Evolutionary conservation across 2,888 invertebrate genomes (phyloP), one percentile per base, ranked within the genome.

Genomic region (Caenorhabditis uteleia): DNA sequence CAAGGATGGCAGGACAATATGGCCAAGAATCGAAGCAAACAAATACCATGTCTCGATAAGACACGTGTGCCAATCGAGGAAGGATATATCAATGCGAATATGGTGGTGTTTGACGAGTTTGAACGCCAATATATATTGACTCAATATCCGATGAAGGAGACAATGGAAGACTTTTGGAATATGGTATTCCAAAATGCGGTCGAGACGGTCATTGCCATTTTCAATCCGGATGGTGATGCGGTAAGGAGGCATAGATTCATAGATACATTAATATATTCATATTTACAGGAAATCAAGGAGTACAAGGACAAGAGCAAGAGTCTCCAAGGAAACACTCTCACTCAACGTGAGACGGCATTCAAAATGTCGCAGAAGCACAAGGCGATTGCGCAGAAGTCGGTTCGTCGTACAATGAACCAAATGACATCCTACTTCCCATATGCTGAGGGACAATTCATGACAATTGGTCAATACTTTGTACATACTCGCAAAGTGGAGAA

Each of bases 21-120:
- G n/a, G n/a, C n/a, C n/a, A n/a, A n/a, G n/a, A n/a, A n/a, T n/a
- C n/a, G n/a, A n/a, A n/a, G n/a, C n/a, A n/a, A n/a, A n/a, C n/a
- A n/a, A 14, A 14, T 25, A 6, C 20, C 45, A 7, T 29, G 29
- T n/a, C 33, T 31, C 23, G 45, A 45, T 33, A 31, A 45, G 1
- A n/a, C 29, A 21, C 31, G 45, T 10, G 33, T 45, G 23, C 31
- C 31, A 45, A 6, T 45, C 3, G 45, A 31, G 14, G 12, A 3
- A n/a, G 38, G 25, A 16, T 47, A 47, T 14, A 47, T 47, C 10
- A 23, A 47, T n/a, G 47, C 47, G 27, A 47, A 21, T 47, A n/a
- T 26, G 4, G 26, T 47, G n/a, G n/a, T 7, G n/a, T 36, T 47
- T 34, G 23, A 23, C 26, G 38, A 47, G 14, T 20, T 47, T 25